Base-by-base conservation (phyloP, 2,888 invertebrate genomes). In the Epinotia nisella region DNA sequence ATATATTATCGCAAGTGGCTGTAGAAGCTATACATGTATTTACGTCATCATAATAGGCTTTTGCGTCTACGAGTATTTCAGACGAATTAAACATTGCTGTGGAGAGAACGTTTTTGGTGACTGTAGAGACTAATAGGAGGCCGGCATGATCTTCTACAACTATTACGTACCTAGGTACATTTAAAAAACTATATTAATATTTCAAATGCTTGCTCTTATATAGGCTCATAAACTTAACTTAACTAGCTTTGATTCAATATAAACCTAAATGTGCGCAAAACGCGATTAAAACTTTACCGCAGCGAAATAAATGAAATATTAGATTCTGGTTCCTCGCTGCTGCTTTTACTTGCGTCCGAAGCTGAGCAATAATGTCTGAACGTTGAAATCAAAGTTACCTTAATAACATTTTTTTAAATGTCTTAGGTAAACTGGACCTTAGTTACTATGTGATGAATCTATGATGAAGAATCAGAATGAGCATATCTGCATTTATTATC, bases 241-340 rank as follows among this genome's bases (percentile, higher is more conserved):
- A n/a, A n/a, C n/a, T n/a, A n/a, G 51, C 51, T 59, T 56, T 61
- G 55, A 72, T 72, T 53, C 55, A 51, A 71, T 67, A 67, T 45
- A 61, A 67, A 67, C 56, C 61, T 61, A 67, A 61, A 72, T 39
- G 51, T 45, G 67, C 67, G 71, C 61, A 61, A 75, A 69, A 72
- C 61, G 53, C 51, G 65, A 64, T 72, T 56, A 56, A 69, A 72
- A 69, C 58, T 61, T 69, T 55, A 21, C 66, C 55, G 61, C 67
- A 66, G 59, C 55, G 53, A 39, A 70, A 71, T 71, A 71, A 71
- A 71, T 67, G 67, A 71, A 71, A 55, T 67, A 66, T 71, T 55
- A 67, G 66, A 66, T 66, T 71, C 61, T 61, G 45, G 19, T 62
- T 71, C 45, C 58, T 19, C 60, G 60, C 49, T 71, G 55, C 66